Evolutionary conservation across 2,888 invertebrate genomes (phyloP).

Genomic region (Apamea anceps): DNA sequence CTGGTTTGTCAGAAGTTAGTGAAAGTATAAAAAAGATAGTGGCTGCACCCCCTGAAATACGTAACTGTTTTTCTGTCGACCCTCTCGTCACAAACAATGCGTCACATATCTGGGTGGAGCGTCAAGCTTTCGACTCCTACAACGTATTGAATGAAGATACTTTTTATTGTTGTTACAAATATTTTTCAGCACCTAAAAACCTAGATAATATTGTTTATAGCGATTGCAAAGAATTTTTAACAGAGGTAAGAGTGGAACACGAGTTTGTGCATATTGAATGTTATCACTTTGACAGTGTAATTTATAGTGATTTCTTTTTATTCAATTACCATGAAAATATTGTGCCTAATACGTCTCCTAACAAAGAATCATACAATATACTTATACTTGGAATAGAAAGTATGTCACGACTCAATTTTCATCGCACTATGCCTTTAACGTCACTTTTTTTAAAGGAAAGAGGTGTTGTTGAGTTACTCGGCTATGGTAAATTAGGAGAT

Average conservation of each 20-base stretch:
- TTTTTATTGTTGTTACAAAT: slow-evolving; percentile 70
- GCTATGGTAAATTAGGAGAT: slow-evolving; percentile 97
- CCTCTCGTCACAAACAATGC: slow-evolving; percentile 65
- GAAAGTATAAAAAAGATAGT: slow-evolving; percentile 57
- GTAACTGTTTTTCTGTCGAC: slow-evolving; percentile 57
- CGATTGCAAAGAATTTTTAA: slow-evolving; percentile 65
- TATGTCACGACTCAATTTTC: slow-evolving; percentile 95
- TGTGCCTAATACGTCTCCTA: neutral
- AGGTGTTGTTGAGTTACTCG: slow-evolving; percentile 93
- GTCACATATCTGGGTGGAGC: slow-evolving; percentile 70
- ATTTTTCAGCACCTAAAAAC: slow-evolving; percentile 57
- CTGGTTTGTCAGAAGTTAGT: slow-evolving; percentile 59
- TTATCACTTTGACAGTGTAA: slow-evolving; percentile 89
- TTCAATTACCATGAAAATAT: slow-evolving; percentile 48
- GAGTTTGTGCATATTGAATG: slow-evolving; percentile 84
- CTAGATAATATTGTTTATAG: slow-evolving; percentile 62
- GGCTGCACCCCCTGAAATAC: slow-evolving; percentile 29
- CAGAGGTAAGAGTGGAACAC: slow-evolving; percentile 59
- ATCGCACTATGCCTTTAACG: slow-evolving; percentile 94
- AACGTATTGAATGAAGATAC: slow-evolving; percentile 43
- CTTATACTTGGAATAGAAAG: slow-evolving; percentile 95
- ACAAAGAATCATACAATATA: slow-evolving; percentile 88
- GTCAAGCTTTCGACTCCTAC: slow-evolving; percentile 58
- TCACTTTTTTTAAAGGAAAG: slow-evolving; percentile 89
- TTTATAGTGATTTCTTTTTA: slow-evolving; percentile 69